Percentiles rank a stretch among this genome's conserved stretches.
phyloP scores from a whole-genome alignment of 2,113 vertebrate species.

The Tauraco erythrolophus region DNA sequence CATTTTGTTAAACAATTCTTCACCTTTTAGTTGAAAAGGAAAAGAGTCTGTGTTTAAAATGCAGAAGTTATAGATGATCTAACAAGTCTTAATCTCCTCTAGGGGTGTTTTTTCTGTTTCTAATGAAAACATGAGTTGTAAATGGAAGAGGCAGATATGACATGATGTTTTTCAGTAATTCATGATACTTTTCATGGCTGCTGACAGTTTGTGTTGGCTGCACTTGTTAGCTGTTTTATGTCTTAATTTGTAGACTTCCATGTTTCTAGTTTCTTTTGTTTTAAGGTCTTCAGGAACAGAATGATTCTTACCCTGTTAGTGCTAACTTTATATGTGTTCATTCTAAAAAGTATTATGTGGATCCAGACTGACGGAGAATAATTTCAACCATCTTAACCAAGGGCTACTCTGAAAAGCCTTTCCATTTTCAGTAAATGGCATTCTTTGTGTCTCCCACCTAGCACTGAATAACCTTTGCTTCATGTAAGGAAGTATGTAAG shows the following conservation, averaged over 20 bases:
- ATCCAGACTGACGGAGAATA: neutral
- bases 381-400: neutral
- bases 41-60: neutral
- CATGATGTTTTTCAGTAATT: neutral
- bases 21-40: neutral
- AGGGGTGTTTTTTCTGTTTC: neutral
- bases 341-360: neutral
- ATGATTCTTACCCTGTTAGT: neutral
- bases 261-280: neutral
- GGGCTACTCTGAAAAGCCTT: neutral
- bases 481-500: neutral
- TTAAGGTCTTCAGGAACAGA: neutral
- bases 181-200: neutral
- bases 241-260: neutral
- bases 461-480: neutral
- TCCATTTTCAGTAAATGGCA: neutral
- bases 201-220: neutral
- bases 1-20: neutral
- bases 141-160: neutral
- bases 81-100: neutral
- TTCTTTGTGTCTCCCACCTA: neutral
- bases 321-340: neutral
- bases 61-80: neutral
- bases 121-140: neutral
- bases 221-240: neutral